Evolutionary conservation across 1,140 invertebrate genomes (phyloP).

Genomic region (Conus ventricosus): DNA sequence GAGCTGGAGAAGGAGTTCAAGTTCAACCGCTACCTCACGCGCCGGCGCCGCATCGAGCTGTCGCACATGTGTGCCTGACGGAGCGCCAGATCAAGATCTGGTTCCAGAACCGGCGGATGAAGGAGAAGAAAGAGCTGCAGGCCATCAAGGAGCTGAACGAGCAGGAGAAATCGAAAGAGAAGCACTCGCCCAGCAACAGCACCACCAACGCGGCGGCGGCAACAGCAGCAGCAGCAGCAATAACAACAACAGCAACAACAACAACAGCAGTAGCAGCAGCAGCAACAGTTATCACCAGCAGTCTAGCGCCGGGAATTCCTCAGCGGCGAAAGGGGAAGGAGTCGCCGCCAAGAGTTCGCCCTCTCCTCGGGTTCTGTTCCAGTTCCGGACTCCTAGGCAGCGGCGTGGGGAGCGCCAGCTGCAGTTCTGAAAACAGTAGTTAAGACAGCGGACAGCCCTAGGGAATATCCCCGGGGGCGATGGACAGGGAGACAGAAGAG

Average conservation of each 20-base stretch:
- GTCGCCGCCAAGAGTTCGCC: neutral
- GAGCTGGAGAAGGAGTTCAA: conserved; percentile 97
- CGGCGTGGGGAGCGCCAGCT: neutral
- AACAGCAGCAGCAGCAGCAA: neutral
- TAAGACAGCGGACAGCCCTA: neutral
- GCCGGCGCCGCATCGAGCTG: conserved; percentile 98
- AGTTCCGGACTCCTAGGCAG: neutral
- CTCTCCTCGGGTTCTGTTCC: neutral
- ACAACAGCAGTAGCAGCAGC: neutral
- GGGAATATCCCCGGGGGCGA: neutral
- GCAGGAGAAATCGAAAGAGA: conserved; percentile 76
- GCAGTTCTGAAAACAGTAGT: conserved; percentile 1
- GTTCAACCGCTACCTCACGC: conserved; percentile 98
- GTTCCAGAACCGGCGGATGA: conserved; percentile 77
- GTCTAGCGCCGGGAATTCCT: neutral
- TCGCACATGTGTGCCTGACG: conserved; percentile 96
- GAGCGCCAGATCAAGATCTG: conserved; percentile 99
- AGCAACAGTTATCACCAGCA: neutral
- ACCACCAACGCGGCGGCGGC: neutral
- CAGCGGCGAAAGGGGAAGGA: neutral
- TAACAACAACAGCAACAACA: neutral
- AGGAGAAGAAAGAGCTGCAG: conserved; percentile 79
- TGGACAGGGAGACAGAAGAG: neutral
- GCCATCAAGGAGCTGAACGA: conserved; percentile 98
- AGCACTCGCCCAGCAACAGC: neutral